phyloP scores from a whole-genome alignment of 2,888 invertebrate species.

The Corbicula japonica region DNA sequence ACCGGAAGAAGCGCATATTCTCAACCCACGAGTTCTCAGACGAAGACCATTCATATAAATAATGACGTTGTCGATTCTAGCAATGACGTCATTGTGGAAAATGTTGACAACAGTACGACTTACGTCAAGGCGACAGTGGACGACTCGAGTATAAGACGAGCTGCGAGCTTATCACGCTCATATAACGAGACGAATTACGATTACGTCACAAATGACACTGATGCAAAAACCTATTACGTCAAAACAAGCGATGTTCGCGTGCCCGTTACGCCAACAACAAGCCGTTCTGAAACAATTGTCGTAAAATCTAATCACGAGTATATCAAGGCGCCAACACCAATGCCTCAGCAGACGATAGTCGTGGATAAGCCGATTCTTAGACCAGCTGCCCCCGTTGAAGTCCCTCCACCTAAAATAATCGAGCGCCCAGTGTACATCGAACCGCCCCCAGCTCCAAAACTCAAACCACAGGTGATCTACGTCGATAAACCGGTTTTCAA shows the following conservation, averaged over 20 bases:
- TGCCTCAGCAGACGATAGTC: conserved; percentile 54
- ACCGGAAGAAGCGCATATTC: no score
- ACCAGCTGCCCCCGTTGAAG: conserved; percentile 22
- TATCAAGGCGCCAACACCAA: neutral
- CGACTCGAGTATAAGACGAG: neutral
- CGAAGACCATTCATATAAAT: no score
- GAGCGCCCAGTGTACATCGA: conserved; percentile 49
- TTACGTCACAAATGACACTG: conserved; percentile 5
- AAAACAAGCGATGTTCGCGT: conserved; percentile 39
- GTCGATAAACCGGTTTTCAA: conserved; percentile 55
- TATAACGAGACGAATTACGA: conserved; percentile 24
- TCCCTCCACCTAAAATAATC: conserved; percentile 18
- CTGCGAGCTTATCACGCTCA: conserved; percentile 12
- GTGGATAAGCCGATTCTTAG: conserved; percentile 55
- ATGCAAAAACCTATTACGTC: conserved; percentile 47
- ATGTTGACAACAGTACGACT: no score
- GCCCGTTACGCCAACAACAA: neutral
- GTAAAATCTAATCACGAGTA: conserved; percentile 32
- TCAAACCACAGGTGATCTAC: conserved; percentile 46
- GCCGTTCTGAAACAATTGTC: conserved; percentile 35
- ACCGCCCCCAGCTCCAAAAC: conserved; percentile 43
- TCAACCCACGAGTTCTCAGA: no score
- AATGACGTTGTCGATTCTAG: no score
- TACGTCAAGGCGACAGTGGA: conserved; percentile 31
- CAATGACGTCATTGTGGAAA: no score